A percentile compares a stretch with the other conserved stretches of the same genome.
Evolutionary conservation across 2,113 vertebrate genomes (phyloP).

Genomic region (Lycaon pictus): DNA sequence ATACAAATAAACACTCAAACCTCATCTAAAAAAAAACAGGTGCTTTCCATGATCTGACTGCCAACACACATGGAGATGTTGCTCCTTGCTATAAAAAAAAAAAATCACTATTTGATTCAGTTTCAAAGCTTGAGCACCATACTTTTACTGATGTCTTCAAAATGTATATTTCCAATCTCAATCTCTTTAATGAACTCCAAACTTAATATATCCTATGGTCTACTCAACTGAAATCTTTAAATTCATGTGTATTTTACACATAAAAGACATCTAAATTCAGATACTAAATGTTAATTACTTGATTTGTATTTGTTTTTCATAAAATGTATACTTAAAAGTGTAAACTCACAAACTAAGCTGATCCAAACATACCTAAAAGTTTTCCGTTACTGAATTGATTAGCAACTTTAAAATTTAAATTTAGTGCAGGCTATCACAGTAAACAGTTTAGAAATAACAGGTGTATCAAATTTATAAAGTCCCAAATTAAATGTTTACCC

Average conservation of each 20-base stretch:
- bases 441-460: background rate
- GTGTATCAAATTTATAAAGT: background rate
- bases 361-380: background rate
- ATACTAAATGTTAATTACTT: background rate
- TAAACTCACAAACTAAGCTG: background rate
- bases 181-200: background rate
- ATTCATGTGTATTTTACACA: background rate
- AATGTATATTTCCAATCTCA: background rate
- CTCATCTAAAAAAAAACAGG: background rate
- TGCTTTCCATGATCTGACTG: background rate
- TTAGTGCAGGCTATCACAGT: background rate
- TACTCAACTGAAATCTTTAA: background rate
- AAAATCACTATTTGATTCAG: background rate
- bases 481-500: background rate
- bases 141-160: background rate
- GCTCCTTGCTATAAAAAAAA: background rate
- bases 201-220: background rate
- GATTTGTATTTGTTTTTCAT: background rate
- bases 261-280: background rate
- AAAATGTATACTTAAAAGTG: background rate
- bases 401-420: background rate
- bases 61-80: background rate
- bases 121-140: background rate
- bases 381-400: background rate
- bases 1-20: background rate